These are phyloP conservation scores for Bradypodion pumilum DNA, from an alignment of 2,797 vertebrate genomes.

Conservation along the genomic window DNA sequence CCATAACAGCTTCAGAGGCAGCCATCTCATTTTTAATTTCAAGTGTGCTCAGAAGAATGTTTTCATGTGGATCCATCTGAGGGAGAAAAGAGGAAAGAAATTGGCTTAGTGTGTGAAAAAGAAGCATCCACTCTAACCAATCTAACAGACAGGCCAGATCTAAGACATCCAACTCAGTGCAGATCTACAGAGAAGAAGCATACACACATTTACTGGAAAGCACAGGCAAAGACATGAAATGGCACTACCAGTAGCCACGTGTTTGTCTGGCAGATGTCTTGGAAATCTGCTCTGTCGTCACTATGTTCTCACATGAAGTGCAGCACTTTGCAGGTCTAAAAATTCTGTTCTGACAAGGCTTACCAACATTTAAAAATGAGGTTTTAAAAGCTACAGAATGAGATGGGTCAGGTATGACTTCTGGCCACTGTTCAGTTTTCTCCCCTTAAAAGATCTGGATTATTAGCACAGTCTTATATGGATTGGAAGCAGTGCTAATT, in stretches of 20 bases:
- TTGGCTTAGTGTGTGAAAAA: slow-evolving; percentile 12
- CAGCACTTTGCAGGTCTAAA: not conserved
- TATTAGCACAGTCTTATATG: not conserved
- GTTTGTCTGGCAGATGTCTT: slow-evolving; percentile 13
- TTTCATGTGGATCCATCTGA: slow-evolving; percentile 97
- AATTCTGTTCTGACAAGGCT: slow-evolving; percentile 32
- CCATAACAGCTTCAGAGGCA: slow-evolving; percentile 90
- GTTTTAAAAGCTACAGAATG: slow-evolving; percentile 11
- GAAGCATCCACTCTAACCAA: not conserved
- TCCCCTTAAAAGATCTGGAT: not conserved
- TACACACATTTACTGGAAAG: not conserved
- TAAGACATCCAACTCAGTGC: not conserved
- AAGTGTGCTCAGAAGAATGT: slow-evolving; percentile 93
- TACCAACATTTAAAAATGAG: not conserved
- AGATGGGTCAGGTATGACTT: not conserved
- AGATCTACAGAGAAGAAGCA: not conserved
- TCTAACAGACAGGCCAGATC: slow-evolving; percentile 32
- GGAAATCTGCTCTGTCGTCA: not conserved
- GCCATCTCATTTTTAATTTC: slow-evolving; percentile 99
- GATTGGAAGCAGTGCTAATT: not conserved
- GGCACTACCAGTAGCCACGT: not conserved
- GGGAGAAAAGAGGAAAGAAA: slow-evolving; percentile 51
- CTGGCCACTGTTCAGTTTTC: not conserved
- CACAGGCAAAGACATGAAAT: slow-evolving; percentile 21
- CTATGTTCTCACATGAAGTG: slow-evolving; percentile 16